phyloP scores from a whole-genome alignment of 2,113 vertebrate genomes.

The Poeciliopsis turrubarensis region DNA sequence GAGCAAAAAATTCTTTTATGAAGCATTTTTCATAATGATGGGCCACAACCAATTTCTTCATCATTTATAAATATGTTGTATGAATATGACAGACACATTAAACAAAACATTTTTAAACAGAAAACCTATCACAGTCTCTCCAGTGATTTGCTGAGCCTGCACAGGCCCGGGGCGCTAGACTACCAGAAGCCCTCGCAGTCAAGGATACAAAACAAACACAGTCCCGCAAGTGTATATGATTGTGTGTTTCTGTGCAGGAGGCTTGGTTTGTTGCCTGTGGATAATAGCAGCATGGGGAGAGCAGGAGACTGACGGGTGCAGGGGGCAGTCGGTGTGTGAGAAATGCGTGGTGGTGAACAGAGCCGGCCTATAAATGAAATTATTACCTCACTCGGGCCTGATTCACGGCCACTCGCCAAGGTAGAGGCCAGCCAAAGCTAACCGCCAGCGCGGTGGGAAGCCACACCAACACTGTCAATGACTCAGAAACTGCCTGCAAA shows the following conservation, averaged over 20 bases:
- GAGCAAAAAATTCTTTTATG: no score
- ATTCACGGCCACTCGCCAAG: conserved; percentile 29
- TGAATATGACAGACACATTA: no score
- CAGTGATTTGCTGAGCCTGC: conserved; percentile 25
- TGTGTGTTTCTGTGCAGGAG: not conserved
- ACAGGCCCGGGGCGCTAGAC: conserved; percentile 34
- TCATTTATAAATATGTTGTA: no score
- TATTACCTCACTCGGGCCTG: conserved; percentile 63
- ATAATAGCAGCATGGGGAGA: conserved; percentile 25
- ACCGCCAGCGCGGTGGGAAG: conserved; percentile 49
- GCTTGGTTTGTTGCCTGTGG: conserved; percentile 27
- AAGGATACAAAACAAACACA: conserved; percentile 79
- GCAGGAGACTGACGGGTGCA: conserved; percentile 23
- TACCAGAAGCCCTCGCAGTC: conserved; percentile 47
- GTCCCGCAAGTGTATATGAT: conserved; percentile 19
- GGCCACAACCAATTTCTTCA: no score
- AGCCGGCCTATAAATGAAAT: conserved; percentile 52
- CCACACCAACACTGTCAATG: conserved; percentile 24
- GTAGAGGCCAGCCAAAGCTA: conserved; percentile 43
- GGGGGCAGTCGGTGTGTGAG: conserved; percentile 62
- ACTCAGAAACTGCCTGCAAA: conserved; percentile 12
- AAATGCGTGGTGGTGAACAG: conserved; percentile 61
- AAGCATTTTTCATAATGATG: no score
- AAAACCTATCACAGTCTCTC: not conserved
- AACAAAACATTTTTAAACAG: no score